phyloP scores from a whole-genome alignment of 2,888 invertebrate genomes.

The Dusona sp. region DNA sequence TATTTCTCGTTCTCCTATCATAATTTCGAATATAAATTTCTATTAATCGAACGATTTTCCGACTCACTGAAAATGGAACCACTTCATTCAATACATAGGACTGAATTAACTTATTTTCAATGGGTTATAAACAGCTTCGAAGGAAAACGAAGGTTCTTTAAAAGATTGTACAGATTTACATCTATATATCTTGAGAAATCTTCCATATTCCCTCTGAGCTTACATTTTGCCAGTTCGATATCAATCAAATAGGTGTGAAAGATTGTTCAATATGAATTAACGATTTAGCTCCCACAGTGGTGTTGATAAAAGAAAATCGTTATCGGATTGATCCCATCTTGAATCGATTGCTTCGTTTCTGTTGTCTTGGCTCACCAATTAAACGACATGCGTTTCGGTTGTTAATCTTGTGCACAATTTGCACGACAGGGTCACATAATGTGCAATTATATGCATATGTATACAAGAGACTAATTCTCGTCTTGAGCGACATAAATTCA shows the following conservation, averaged over 20 bases:
- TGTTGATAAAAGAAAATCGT: background rate
- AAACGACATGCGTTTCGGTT: conserved; percentile 3
- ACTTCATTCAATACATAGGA: background rate
- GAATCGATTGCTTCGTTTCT: background rate
- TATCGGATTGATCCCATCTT: background rate
- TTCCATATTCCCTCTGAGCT: background rate
- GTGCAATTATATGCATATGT: background rate
- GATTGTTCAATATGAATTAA: background rate
- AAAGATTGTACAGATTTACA: background rate
- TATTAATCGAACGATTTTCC: conserved; percentile 42
- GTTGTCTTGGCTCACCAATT: background rate
- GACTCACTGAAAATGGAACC: conserved; percentile 10
- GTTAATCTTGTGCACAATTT: conserved; percentile 24
- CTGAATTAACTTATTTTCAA: conserved; percentile 24
- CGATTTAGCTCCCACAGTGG: background rate
- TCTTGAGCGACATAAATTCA: conserved; percentile 64
- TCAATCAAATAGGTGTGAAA: background rate
- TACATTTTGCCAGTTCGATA: background rate
- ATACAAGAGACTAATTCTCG: conserved; percentile 38
- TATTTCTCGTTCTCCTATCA: background rate
- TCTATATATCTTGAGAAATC: too few species aligned
- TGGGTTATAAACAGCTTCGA: background rate
- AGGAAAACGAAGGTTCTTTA: background rate
- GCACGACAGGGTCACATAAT: conserved; percentile 17
- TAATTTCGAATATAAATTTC: conserved; percentile 18